Evolutionary conservation across 2,888 invertebrate species (phyloP), one percentile per base, ranked within the genome.

Genomic region (Chymomyza caudatula): DNA sequence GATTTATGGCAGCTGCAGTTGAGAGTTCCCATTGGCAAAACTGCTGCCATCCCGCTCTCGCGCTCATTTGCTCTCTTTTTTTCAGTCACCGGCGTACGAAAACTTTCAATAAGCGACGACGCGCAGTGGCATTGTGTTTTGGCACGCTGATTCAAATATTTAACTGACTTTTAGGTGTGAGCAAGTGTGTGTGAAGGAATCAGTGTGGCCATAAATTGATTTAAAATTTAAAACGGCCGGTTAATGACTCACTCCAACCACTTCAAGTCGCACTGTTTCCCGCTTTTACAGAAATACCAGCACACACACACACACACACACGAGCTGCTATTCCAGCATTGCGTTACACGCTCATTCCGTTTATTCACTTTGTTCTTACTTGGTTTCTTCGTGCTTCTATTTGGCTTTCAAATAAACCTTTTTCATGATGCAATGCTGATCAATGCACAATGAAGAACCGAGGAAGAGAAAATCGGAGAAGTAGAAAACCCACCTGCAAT

Each of bases 321-420:
- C 67, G 76, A 80, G 80, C 83, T 80, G 80, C 80, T 80, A 83
- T 83, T 83, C 76, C 71, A 69, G 73, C 76, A 73, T 78, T 76
- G 76, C 71, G 77, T 78, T 80, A 74, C 69, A 76, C 67, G 67
- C 71, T 69, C 65, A 17, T 17, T 17, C 19, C 47, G 47, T 15
- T 44, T 44, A 15, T 44, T 11, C 44, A 15, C 44, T 4, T 44
- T 44, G 13, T 44, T 15, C 15, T 44, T 44, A 44, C 13, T 44
- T 47, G 15, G 2, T 17, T 44, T 47, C 15, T 47, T 47, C 8
- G 3, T 4, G 15, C 3, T 43, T 43, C 13, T 11, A 19, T 11
- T 37, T 11, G n/a, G 17, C n/a, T 17, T 17, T 19, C n/a, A 17
- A 47, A 6, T n/a, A 11, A 47, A 47, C 44, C 5, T 37, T 44